A percentile compares a stretch with the other conserved stretches of the same genome.
These are phyloP conservation scores for Gallinago solitaria DNA, from an alignment of 2,797 vertebrate species.

Conservation along the genomic window DNA sequence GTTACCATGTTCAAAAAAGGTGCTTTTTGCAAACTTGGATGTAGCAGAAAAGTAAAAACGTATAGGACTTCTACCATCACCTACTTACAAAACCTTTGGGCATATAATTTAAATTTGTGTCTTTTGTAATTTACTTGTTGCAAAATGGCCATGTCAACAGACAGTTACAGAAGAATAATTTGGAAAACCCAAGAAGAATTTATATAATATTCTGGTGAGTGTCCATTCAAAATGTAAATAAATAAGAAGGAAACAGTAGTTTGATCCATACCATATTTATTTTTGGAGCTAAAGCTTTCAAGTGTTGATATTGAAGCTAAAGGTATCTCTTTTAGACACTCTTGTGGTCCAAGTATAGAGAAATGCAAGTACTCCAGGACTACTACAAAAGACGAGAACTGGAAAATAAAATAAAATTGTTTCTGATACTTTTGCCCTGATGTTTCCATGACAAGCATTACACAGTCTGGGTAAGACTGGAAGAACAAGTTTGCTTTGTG, in stretches of 20 bases:
- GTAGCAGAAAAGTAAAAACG: neutral
- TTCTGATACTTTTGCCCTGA: neutral
- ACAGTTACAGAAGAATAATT: neutral
- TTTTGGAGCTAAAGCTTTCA: neutral
- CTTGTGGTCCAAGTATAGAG: neutral
- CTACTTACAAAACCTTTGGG: neutral
- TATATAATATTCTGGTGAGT: neutral
- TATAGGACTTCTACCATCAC: fast-evolving
- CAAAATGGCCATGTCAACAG: neutral
- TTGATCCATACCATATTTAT: neutral
- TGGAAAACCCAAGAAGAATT: neutral
- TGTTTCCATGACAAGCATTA: neutral
- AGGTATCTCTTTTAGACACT: neutral
- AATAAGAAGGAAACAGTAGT: neutral
- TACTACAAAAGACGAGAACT: neutral
- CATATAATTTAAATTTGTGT: neutral
- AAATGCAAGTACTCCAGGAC: neutral
- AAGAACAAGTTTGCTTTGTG: neutral
- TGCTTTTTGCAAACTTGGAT: neutral
- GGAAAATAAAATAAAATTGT: neutral
- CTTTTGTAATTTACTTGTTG: neutral
- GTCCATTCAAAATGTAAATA: neutral
- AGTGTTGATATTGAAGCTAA: neutral
- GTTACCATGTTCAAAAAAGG: neutral
- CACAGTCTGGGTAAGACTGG: neutral